Evolutionary conservation across 30 jellyfish, hydroid and myxozoan genomes (phyloP), one percentile per base, ranked within the genome.

Genomic region (Hydractinia echinata): DNA sequence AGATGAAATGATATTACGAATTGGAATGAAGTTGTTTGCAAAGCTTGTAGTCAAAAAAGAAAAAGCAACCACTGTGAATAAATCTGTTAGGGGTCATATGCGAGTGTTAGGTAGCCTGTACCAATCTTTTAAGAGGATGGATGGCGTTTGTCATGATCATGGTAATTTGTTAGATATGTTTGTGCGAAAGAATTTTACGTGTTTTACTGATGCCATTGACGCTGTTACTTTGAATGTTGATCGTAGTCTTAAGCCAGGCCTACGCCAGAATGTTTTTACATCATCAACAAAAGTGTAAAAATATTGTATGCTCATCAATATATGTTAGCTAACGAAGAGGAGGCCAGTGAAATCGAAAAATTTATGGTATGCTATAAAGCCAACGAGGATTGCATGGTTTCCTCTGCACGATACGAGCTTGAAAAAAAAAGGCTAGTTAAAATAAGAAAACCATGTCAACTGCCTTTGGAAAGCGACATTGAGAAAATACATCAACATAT

Each of bases 391-490:
- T n/a, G 51, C 10, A 51, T 64, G 51, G 39, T 64, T 64, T 64
- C 39, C 51, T n/a, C 51, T 64, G 74, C 74, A 64, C 74, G 74
- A 64, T 64, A 64, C 18, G 51, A 64, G 39, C 39, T 64, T 44
- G 74, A 64, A 64, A 64, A 64, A 15, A 64, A 64, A n/a, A 44
- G 74, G 51, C 39, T 64, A 64, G 39, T 7, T 44, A 64, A 64
- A 51, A 51, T 51, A 64, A 64, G 74, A 64, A 64, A 64, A 51
- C 74, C 74, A 64, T 44, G 51, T n/a, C 74, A 64, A 6, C 39
- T 64, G 74, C 74, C 74, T 64, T 51, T 64, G 74, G 74, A 64
- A 64, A 51, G 39, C 51, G 74, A 64, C 39, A 64, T 64, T 64
- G 19, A n/a, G 74, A n/a, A n/a, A 51, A 64, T 64, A 64, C 74